phyloP scores from a whole-genome alignment of 2,113 vertebrate species.

The Penelope pileata region DNA sequence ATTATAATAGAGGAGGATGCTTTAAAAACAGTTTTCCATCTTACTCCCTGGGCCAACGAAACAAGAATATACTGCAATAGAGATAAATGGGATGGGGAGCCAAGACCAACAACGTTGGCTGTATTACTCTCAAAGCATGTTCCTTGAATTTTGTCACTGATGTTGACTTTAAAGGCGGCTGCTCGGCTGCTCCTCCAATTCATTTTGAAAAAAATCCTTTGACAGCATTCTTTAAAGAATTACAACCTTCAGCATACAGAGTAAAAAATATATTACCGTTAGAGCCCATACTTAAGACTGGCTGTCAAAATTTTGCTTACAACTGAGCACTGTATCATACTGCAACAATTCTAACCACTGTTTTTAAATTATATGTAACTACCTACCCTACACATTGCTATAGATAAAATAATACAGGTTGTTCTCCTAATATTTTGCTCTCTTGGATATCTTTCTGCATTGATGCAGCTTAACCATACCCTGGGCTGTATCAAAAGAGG shows the following conservation, averaged over 20 bases:
- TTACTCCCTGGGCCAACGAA: background rate
- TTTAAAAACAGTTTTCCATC: background rate
- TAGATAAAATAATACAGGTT: background rate
- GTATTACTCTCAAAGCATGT: background rate
- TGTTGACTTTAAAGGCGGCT: background rate
- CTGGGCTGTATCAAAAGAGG: background rate
- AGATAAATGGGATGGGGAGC: background rate
- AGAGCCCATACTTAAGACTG: background rate
- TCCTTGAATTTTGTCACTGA: background rate
- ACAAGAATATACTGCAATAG: background rate
- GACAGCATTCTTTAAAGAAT: background rate
- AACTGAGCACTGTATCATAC: background rate
- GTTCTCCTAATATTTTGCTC: background rate
- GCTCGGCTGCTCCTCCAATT: background rate
- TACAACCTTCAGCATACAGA: background rate
- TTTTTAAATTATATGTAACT: background rate
- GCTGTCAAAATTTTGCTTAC: background rate
- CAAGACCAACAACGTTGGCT: background rate
- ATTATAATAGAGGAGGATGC: background rate
- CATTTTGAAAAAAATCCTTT: background rate
- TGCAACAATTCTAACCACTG: background rate
- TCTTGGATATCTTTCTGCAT: background rate
- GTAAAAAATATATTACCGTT: background rate
- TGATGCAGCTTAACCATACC: background rate
- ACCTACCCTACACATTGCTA: background rate